phyloP scores from a whole-genome alignment of 2,888 invertebrate genomes.

The Monoplex corrugatus region DNA sequence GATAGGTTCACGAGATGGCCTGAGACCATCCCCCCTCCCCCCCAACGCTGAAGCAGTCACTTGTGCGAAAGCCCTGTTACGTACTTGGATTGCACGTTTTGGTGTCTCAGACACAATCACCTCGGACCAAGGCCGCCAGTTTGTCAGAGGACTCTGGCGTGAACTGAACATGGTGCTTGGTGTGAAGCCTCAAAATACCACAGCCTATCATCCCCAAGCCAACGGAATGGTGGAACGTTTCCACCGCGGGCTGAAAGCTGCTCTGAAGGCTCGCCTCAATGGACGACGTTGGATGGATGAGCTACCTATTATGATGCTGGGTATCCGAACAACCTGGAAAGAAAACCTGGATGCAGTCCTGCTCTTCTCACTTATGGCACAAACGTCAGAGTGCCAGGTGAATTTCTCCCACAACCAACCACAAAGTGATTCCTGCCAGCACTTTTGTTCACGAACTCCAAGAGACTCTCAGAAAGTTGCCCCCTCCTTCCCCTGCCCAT shows the following conservation, averaged over 20 bases:
- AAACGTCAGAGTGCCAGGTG: background rate
- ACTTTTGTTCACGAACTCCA: background rate
- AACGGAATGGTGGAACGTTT: background rate
- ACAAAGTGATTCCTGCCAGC: background rate
- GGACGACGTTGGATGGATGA: constrained; percentile 4
- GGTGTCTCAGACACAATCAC: background rate
- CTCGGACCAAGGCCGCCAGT: background rate
- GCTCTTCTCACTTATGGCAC: constrained; percentile 2
- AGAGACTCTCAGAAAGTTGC: background rate
- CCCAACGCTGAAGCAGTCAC: background rate
- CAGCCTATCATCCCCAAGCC: background rate
- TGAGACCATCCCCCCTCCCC: background rate
- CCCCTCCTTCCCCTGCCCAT: background rate
- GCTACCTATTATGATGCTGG: background rate
- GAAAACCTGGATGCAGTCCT: constrained; percentile 5
- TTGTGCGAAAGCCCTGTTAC: background rate
- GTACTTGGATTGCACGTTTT: background rate
- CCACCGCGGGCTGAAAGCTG: background rate
- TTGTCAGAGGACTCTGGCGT: background rate
- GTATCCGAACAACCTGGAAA: background rate
- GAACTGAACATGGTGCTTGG: background rate
- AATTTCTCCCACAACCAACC: background rate
- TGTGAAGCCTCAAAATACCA: background rate
- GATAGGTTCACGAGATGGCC: constrained; percentile 19
- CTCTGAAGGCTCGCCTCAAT: background rate